Conservation (phyloP, 1,140 invertebrate genomes). For the Rhynchophorus ferrugineus region DNA sequence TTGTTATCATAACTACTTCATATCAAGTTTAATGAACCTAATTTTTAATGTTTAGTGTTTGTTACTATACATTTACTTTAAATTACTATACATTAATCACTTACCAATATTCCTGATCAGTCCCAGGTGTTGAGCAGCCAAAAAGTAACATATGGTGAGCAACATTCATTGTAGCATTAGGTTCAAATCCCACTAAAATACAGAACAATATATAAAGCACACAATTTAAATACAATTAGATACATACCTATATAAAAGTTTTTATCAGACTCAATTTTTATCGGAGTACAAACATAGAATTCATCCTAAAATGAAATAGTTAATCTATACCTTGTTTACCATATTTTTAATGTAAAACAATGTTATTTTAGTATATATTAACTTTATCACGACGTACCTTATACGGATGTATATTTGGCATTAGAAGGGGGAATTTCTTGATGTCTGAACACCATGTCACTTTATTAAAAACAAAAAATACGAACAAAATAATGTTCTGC, state of each 20-base stretch:
- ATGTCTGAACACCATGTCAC: slow-evolving; percentile 29
- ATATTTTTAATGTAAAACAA: too few species aligned
- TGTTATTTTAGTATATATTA: too few species aligned
- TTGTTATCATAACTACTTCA: too few species aligned
- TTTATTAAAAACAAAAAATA: slow-evolving; percentile 19
- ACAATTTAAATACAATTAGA: slow-evolving; percentile 1
- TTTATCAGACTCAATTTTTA: slow-evolving; percentile 60
- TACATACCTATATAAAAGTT: slow-evolving; percentile 68
- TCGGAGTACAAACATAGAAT: slow-evolving; percentile 76
- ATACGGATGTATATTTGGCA: slow-evolving; percentile 63
- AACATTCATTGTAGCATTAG: slow-evolving; percentile 82
- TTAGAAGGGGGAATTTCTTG: slow-evolving; percentile 55
- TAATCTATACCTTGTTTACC: too few species aligned
- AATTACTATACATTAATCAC: too few species aligned
- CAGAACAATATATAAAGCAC: slow-evolving; percentile 4
- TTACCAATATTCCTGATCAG: slow-evolving; percentile 69
- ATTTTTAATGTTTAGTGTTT: too few species aligned
- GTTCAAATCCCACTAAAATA: slow-evolving; percentile 80
- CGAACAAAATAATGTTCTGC: slow-evolving; percentile 18
- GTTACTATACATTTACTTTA: too few species aligned
- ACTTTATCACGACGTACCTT: slow-evolving; percentile 56
- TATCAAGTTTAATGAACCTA: too few species aligned
- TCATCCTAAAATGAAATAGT: slow-evolving; percentile 61
- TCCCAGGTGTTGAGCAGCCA: slow-evolving; percentile 82
- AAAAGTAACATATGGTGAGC: slow-evolving; percentile 96